Evolutionary conservation across 2,888 invertebrate species (phyloP).

Genomic region (Rhimphoctona megacephalus): DNA sequence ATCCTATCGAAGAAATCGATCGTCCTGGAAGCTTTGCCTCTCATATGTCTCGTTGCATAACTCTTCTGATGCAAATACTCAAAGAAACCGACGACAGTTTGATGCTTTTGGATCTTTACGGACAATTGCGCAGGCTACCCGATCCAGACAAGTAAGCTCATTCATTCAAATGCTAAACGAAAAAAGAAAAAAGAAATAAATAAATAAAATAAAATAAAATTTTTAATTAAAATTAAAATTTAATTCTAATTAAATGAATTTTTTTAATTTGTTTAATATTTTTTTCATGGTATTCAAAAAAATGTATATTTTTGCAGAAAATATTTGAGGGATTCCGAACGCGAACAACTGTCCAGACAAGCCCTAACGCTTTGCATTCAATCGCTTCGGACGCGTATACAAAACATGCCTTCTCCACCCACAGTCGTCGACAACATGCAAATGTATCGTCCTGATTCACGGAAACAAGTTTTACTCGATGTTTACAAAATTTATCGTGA

Average conservation of each 20-base stretch:
- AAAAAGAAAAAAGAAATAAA: too few species aligned
- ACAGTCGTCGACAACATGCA: slow-evolving; percentile 75
- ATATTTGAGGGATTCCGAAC: slow-evolving; percentile 94
- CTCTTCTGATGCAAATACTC: slow-evolving; percentile 92
- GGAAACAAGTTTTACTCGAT: slow-evolving; percentile 86
- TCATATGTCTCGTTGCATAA: slow-evolving; percentile 94
- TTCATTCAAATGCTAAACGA: slow-evolving; percentile 69
- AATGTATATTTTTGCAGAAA: slow-evolving; percentile 86
- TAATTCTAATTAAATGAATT: too few species aligned
- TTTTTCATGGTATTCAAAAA: background rate
- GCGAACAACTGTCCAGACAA: slow-evolving; percentile 92
- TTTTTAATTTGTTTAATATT: too few species aligned
- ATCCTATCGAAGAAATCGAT: slow-evolving; percentile 95
- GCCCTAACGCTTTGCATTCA: slow-evolving; percentile 91
- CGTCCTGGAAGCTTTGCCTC: slow-evolving; percentile 96
- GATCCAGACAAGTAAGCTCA: slow-evolving; percentile 92
- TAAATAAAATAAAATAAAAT: too few species aligned
- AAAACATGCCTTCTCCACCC: slow-evolving; percentile 82
- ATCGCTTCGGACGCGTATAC: slow-evolving; percentile 88
- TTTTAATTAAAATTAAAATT: too few species aligned
- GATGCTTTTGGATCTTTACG: slow-evolving; percentile 91
- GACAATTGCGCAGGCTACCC: slow-evolving; percentile 92
- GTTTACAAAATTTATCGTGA: slow-evolving; percentile 90
- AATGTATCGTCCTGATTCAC: slow-evolving; percentile 79
- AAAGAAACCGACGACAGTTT: slow-evolving; percentile 92